phyloP scores from a whole-genome alignment of 2,888 invertebrate genomes.

The Spilarctia lutea region DNA sequence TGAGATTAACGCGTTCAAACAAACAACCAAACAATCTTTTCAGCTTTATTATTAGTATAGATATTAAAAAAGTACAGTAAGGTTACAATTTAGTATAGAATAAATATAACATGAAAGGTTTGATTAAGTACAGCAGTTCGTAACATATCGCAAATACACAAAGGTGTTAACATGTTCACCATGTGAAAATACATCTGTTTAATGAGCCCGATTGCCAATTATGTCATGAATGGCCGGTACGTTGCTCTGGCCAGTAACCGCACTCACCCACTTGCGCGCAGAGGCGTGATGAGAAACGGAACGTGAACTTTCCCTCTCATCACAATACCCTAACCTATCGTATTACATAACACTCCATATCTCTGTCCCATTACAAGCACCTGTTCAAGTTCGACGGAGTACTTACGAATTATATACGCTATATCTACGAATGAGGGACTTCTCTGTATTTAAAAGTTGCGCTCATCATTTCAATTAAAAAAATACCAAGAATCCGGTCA shows the following conservation, averaged over 20 bases:
- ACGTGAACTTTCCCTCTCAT: conserved; percentile 85
- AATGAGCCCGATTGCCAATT: conserved; percentile 82
- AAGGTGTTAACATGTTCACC: conserved; percentile 66
- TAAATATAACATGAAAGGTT: conserved; percentile 17
- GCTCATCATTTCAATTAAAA: background rate
- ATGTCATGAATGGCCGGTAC: conserved; percentile 82
- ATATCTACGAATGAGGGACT: conserved; percentile 33
- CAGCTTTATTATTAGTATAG: too few relatives aligned
- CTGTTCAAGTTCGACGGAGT: conserved; percentile 50
- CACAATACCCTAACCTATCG: conserved; percentile 74
- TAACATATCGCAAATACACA: conserved; percentile 38
- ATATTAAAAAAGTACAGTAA: background rate
- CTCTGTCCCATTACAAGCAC: conserved; percentile 58
- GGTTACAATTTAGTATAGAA: background rate
- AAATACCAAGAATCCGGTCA: conserved; percentile 11
- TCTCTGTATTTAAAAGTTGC: background rate
- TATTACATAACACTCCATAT: conserved; percentile 63
- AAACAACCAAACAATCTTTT: too few relatives aligned
- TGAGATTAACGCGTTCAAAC: too few relatives aligned
- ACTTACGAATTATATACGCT: conserved; percentile 39
- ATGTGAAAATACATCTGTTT: conserved; percentile 73
- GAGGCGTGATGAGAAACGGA: conserved; percentile 81
- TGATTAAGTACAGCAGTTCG: conserved; percentile 30
- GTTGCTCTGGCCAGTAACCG: conserved; percentile 80
- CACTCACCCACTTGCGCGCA: conserved; percentile 83